These are phyloP conservation scores for Rhabditoides inermis DNA, from an alignment of 2,888 invertebrate species.

Conservation along the genomic window DNA sequence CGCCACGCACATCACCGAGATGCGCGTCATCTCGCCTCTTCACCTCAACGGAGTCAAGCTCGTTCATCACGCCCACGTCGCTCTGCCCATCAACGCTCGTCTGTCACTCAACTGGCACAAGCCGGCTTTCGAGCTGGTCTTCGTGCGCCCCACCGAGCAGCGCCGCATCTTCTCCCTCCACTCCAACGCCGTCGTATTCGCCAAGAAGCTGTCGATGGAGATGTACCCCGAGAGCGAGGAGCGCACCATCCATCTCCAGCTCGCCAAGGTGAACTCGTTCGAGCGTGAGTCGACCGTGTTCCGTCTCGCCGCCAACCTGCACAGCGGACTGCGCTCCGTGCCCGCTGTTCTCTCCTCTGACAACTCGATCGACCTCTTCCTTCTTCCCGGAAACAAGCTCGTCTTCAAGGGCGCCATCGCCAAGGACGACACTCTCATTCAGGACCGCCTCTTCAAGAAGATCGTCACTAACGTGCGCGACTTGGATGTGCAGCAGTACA, in stretches of 20 bases:
- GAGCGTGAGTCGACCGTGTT: slow-evolving; percentile 9
- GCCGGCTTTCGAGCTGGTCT: slow-evolving; percentile 11
- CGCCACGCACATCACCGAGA: slow-evolving; percentile 22
- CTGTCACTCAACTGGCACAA: slow-evolving; percentile 14
- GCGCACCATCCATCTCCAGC: slow-evolving; percentile 16
- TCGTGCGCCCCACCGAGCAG: slow-evolving; percentile 7
- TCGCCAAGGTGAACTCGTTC: slow-evolving; percentile 22
- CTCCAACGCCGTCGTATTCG: slow-evolving; percentile 9
- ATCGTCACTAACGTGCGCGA: slow-evolving; percentile 5
- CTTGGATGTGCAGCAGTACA: slow-evolving; percentile 2
- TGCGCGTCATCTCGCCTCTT: slow-evolving; percentile 31
- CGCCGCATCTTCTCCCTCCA: slow-evolving; percentile 12
- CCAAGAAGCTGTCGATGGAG: not conserved
- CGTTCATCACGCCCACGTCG: slow-evolving; percentile 21
- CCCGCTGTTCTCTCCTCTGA: not conserved
- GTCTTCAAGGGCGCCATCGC: slow-evolving; percentile 20
- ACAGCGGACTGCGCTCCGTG: not conserved
- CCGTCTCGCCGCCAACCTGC: not conserved
- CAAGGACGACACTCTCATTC: slow-evolving; percentile 8
- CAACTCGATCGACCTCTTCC: not conserved
- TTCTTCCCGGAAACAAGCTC: slow-evolving; percentile 17
- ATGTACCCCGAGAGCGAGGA: slow-evolving; percentile 21
- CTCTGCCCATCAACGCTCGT: slow-evolving; percentile 12
- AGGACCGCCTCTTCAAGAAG: slow-evolving; percentile 8
- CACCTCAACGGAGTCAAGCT: slow-evolving; percentile 37